Evolutionary conservation across 2,888 invertebrate species (phyloP).

Genomic region (Chrysolina americana): DNA sequence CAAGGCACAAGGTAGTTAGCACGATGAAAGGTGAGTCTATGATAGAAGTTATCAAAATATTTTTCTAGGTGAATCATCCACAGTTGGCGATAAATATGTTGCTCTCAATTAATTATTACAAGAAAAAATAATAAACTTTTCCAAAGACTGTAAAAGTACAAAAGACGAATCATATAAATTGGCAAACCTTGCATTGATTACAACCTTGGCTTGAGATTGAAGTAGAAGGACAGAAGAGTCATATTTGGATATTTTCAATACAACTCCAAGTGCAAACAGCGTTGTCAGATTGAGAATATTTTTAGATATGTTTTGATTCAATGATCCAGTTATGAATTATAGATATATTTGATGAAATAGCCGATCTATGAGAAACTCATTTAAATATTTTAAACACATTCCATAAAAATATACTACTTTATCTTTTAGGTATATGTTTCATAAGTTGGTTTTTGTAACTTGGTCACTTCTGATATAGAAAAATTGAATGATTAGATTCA

Average conservation of each 20-base stretch:
- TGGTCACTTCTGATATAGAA: too few species aligned
- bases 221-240: slow-evolving; percentile 25
- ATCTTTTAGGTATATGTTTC: too few species aligned
- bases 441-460: too few species aligned
- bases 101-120: background rate
- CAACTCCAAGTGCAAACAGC: background rate
- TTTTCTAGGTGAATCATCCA: background rate
- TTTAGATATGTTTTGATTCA: background rate
- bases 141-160: background rate
- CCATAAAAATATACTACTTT: too few species aligned
- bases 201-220: slow-evolving; percentile 13
- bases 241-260: slow-evolving; percentile 27
- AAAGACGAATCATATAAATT: background rate
- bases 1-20: background rate
- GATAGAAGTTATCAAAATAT: background rate
- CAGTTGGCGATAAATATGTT: background rate
- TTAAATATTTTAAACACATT: background rate
- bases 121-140: background rate
- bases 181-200: slow-evolving; percentile 1
- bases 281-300: background rate
- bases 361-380: background rate
- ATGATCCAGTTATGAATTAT: background rate
- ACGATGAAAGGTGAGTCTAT: background rate
- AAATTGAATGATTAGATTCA: too few species aligned
- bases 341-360: background rate